Conservation (phyloP, 2,888 invertebrate genomes). For the Helicoverpa assulta region DNA sequence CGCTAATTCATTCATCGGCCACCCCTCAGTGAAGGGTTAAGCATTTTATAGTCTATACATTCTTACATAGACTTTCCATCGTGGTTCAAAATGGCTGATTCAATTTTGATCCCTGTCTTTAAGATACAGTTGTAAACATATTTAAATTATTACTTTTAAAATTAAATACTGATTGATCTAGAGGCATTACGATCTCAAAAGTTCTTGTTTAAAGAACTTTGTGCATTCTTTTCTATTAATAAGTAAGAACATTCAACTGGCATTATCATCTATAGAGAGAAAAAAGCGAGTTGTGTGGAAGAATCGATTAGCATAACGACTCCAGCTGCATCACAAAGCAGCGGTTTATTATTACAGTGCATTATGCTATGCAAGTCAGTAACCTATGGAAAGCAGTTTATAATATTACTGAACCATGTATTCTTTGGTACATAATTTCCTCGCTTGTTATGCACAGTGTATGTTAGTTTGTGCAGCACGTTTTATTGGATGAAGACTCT, state of each 20-base stretch:
- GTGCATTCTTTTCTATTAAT: no score
- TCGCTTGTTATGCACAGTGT: slow-evolving; percentile 1
- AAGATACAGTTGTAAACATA: no score
- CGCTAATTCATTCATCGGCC: slow-evolving; percentile 10
- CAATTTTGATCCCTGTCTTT: background rate
- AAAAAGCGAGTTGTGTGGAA: background rate
- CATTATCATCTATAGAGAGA: background rate
- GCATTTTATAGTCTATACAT: background rate
- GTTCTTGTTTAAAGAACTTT: no score
- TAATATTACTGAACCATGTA: slow-evolving; percentile 8
- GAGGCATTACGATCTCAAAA: no score
- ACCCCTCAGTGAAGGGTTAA: background rate
- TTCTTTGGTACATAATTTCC: background rate
- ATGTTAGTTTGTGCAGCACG: slow-evolving; percentile 16
- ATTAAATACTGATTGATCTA: no score
- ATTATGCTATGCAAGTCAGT: slow-evolving; percentile 14
- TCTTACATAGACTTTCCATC: background rate
- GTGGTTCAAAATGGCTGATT: background rate
- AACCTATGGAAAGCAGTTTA: background rate
- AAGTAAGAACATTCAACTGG: no score
- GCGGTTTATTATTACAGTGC: background rate
- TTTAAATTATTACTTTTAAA: no score
- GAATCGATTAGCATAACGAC: background rate
- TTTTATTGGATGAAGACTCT: background rate
- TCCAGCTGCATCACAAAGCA: background rate